Percentiles rank a stretch among this genome's conserved stretches.
Evolutionary conservation across 1,140 invertebrate genomes (phyloP).

Genomic region (Eulimnadia texana): DNA sequence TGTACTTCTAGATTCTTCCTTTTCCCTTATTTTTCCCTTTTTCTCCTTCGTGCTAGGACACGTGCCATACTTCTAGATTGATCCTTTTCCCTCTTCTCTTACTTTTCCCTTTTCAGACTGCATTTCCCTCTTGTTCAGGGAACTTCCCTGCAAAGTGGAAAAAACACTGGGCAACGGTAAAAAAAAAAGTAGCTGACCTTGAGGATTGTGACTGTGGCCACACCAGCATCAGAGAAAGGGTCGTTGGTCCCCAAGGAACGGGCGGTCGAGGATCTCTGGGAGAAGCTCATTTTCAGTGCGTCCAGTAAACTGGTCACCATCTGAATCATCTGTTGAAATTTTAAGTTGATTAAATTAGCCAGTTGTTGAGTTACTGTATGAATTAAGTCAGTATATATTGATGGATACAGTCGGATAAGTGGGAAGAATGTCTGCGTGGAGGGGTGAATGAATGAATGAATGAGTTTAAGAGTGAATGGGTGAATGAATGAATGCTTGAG

Average conservation of each 20-base stretch:
- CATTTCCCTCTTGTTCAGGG: too few relatives aligned
- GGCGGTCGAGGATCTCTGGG: constrained; percentile 65
- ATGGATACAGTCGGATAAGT: not conserved
- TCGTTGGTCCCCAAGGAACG: constrained; percentile 67
- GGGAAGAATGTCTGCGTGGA: not conserved
- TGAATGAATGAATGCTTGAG: too few relatives aligned
- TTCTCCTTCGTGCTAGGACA: too few relatives aligned
- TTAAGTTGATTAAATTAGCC: constrained; percentile 9
- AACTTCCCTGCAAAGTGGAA: too few relatives aligned
- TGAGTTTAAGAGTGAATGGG: not conserved
- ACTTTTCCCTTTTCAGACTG: too few relatives aligned
- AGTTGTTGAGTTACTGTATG: not conserved
- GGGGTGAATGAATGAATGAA: not conserved
- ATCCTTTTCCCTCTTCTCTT: too few relatives aligned
- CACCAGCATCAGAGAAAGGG: constrained; percentile 65
- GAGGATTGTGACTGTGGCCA: constrained; percentile 67
- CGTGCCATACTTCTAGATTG: too few relatives aligned
- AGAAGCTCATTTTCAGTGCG: constrained; percentile 77
- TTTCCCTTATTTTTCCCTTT: too few relatives aligned
- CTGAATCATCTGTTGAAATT: constrained; percentile 59
- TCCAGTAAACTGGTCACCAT: constrained; percentile 78
- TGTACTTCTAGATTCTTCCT: too few relatives aligned
- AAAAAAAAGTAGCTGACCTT: constrained; percentile 42
- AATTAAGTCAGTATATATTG: not conserved
- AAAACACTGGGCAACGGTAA: too few relatives aligned